Percentiles rank a stretch among this genome's conserved stretches.
These are phyloP conservation scores for Rhingia campestris DNA, from an alignment of 2,888 invertebrate species.

Conservation along the genomic window DNA sequence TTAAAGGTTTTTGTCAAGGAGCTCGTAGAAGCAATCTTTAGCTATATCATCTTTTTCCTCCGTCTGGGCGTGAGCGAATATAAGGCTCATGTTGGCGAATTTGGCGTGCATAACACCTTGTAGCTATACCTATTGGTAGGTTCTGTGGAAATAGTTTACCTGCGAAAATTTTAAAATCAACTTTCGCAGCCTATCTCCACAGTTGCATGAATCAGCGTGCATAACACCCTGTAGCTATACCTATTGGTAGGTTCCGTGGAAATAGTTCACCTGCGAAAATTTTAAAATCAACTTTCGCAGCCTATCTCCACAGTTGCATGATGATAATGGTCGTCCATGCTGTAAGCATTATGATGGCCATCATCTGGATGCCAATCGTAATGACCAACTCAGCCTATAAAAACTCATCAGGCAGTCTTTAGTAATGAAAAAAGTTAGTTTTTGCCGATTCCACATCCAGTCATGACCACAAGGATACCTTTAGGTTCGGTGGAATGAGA, in stretches of 20 bases:
- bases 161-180: constrained; percentile 40
- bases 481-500: background rate
- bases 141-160: constrained; percentile 11
- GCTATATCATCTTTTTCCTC: too few species aligned
- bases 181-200: constrained; percentile 18
- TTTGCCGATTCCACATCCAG: background rate
- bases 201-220: constrained; percentile 16
- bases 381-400: constrained; percentile 47
- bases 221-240: too few species aligned
- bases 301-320: constrained; percentile 19
- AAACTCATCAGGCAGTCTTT: constrained; percentile 50
- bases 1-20: too few species aligned
- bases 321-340: constrained; percentile 1
- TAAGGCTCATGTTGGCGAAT: too few species aligned
- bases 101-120: too few species aligned
- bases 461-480: background rate
- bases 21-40: too few species aligned
- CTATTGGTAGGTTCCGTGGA: background rate
- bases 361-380: constrained; percentile 23
- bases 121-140: too few species aligned
- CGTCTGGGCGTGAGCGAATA: too few species aligned
- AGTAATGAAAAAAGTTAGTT: constrained; percentile 43
- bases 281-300: constrained; percentile 28
- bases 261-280: constrained; percentile 44
- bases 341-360: constrained; percentile 15